Percentiles rank a stretch among this genome's conserved stretches.
phyloP scores from a whole-genome alignment of 2,888 invertebrate species.

The Eustalomyia histrio region DNA sequence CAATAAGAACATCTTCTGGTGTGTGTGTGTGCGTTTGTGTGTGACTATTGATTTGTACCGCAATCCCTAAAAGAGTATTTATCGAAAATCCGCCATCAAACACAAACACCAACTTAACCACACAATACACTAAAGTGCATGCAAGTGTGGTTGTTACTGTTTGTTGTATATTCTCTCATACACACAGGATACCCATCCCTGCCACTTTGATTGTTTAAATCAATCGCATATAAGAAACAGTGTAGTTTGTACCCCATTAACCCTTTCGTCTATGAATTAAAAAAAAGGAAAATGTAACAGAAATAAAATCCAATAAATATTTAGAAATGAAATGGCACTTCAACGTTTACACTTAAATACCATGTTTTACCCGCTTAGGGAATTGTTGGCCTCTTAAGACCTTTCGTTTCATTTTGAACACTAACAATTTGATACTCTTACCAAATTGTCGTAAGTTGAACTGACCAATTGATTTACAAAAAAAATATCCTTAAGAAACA shows the following conservation, averaged over 20 bases:
- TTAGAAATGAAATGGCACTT: slow-evolving; percentile 53
- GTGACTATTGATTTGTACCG: slow-evolving; percentile 42
- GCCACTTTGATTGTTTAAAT: slow-evolving; percentile 17
- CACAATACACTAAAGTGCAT: slow-evolving; percentile 50
- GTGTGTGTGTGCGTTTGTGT: slow-evolving; percentile 18
- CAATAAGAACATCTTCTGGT: slow-evolving; percentile 19
- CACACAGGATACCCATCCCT: slow-evolving; percentile 24
- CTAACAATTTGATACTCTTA: slow-evolving; percentile 30
- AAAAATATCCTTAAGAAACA: slow-evolving; percentile 41
- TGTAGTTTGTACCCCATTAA: slow-evolving; percentile 47
- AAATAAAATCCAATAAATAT: slow-evolving; percentile 31
- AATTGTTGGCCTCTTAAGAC: slow-evolving; percentile 55
- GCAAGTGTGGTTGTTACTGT: slow-evolving; percentile 33
- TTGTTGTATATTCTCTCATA: slow-evolving; percentile 6
- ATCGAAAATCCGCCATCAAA: slow-evolving; percentile 65
- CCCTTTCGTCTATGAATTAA: slow-evolving; percentile 43
- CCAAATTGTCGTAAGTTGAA: slow-evolving; percentile 40
- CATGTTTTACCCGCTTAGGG: slow-evolving; percentile 52
- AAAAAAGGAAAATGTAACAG: slow-evolving; percentile 3
- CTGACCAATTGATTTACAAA: slow-evolving; percentile 57
- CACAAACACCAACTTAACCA: slow-evolving; percentile 56
- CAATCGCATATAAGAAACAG: slow-evolving; percentile 8
- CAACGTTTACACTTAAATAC: slow-evolving; percentile 25
- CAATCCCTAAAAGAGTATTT: slow-evolving; percentile 64
- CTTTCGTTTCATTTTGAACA: slow-evolving; percentile 28